Conservation (phyloP, 1,140 invertebrate genomes). For the Platyscapa corneri region DNA sequence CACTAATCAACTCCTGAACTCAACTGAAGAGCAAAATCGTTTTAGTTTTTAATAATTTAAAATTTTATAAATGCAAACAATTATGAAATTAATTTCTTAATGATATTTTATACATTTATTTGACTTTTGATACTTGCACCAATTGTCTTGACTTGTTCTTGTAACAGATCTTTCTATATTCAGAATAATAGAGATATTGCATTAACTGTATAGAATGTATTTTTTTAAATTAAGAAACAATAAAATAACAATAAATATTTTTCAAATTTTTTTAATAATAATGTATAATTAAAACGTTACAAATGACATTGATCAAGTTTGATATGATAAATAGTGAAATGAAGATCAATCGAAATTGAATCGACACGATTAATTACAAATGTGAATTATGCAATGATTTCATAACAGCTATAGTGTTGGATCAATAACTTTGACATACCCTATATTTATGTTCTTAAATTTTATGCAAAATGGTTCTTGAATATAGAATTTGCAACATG, state of each 20-base stretch:
- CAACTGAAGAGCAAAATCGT: too few species aligned
- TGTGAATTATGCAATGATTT: not conserved
- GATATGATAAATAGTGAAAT: not conserved
- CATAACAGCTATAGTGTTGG: not conserved
- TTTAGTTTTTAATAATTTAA: too few species aligned
- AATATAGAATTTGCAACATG: not conserved
- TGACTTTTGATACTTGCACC: too few species aligned
- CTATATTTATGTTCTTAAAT: not conserved
- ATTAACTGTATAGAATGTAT: too few species aligned
- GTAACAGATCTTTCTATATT: too few species aligned
- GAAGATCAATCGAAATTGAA: not conserved
- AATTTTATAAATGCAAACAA: too few species aligned
- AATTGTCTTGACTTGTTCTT: too few species aligned
- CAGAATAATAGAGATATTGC: too few species aligned
- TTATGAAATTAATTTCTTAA: too few species aligned
- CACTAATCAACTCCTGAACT: too few species aligned
- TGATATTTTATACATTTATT: too few species aligned
- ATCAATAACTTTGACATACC: not conserved
- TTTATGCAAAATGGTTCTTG: not conserved
- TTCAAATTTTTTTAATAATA: not conserved
- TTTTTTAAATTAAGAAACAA: not conserved
- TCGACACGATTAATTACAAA: not conserved
- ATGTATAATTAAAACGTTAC: conserved; percentile 20
- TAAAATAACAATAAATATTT: not conserved
- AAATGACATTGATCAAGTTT: not conserved